These are phyloP conservation scores for Dyspetes luteomarginatus DNA, from an alignment of 2,888 invertebrate species.

Conservation along the genomic window DNA sequence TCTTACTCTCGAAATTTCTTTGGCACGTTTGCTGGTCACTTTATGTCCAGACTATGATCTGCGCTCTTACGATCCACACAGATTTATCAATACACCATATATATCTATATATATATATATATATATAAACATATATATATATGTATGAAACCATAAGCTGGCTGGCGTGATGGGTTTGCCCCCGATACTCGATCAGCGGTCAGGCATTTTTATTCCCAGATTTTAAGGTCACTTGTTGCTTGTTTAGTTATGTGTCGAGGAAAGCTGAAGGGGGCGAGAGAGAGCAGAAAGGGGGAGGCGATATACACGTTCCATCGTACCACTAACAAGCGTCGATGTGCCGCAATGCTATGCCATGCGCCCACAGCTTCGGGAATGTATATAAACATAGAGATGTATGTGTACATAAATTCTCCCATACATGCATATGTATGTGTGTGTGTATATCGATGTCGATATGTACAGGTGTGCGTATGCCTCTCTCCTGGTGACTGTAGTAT, in stretches of 20 bases:
- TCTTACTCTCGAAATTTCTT: too few relatives aligned
- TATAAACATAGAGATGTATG: slow-evolving; percentile 65
- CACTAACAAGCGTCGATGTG: slow-evolving; percentile 66
- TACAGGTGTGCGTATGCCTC: slow-evolving; percentile 56
- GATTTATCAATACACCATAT: too few relatives aligned
- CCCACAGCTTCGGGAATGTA: slow-evolving; percentile 26
- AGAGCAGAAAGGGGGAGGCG: slow-evolving; percentile 40
- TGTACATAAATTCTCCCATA: slow-evolving; percentile 39
- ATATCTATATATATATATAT: too few relatives aligned
- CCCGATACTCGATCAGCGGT: slow-evolving; percentile 79
- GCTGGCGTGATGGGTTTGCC: slow-evolving; percentile 66
- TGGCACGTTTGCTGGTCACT: too few relatives aligned
- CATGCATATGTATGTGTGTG: slow-evolving; percentile 18
- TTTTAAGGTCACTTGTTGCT: slow-evolving; percentile 83
- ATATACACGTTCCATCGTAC: slow-evolving; percentile 62
- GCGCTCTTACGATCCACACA: too few relatives aligned
- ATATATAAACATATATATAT: slow-evolving; percentile 11
- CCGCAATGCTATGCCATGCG: slow-evolving; percentile 60
- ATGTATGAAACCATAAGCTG: slow-evolving; percentile 15
- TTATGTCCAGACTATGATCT: too few relatives aligned
- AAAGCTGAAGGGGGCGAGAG: slow-evolving; percentile 36
- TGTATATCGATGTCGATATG: slow-evolving; percentile 1
- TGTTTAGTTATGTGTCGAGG: slow-evolving; percentile 82
- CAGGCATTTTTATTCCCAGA: slow-evolving; percentile 81
- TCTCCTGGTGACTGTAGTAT: slow-evolving; percentile 45